Base-by-base conservation (phyloP, 2,113 vertebrate genomes). In the Zosterops pallidus region DNA sequence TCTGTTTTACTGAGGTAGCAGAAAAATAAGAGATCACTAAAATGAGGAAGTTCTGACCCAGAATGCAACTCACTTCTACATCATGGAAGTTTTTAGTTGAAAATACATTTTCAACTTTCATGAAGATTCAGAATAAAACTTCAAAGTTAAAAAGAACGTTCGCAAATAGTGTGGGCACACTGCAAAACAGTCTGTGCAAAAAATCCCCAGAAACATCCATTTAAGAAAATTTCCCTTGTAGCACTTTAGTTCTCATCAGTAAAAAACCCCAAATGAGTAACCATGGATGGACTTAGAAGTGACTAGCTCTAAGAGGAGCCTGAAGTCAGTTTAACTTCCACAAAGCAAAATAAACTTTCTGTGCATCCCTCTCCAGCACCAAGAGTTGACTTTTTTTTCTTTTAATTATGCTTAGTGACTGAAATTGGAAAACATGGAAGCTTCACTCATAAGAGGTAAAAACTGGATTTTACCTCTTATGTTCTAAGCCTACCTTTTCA, bases 211-310 rank as follows among this genome's bases (percentile, higher is more conserved):
- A 69, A 96, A 83, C 10, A 84, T 20, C 37, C 65, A 84, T 80
- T 76, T 39, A 31, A 90, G 68, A 90, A 93, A 96, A 95, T 92
- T 12, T 94, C 79, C 95, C 96, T 84, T 12, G 7, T 13, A 87
- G 55, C 29, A 55, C 50, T 90, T 91, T 1, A 90, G 96, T 97
- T 97, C 92, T 93, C 82, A 67, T 92, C 53, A 91, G 88, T 81
- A 83, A 96, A 96, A 96, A 94, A 92, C 88, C 90, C 92, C 64
- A 83, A 90, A 77, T 96, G 94, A 97, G 78, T 96, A 93, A 97
- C 49, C 24, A 16, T 2, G 4, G 55, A 47, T 56, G 78, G 72
- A 71, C 81, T 86, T 44, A 86, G 84, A 94, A 78, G 79, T 29
- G 33, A 72, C 31, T 84, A 69, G 31, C 33, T 52, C 42, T 10